Evolutionary conservation across 2,888 invertebrate species (phyloP).

Genomic region (Drosophila anomalipes): DNA sequence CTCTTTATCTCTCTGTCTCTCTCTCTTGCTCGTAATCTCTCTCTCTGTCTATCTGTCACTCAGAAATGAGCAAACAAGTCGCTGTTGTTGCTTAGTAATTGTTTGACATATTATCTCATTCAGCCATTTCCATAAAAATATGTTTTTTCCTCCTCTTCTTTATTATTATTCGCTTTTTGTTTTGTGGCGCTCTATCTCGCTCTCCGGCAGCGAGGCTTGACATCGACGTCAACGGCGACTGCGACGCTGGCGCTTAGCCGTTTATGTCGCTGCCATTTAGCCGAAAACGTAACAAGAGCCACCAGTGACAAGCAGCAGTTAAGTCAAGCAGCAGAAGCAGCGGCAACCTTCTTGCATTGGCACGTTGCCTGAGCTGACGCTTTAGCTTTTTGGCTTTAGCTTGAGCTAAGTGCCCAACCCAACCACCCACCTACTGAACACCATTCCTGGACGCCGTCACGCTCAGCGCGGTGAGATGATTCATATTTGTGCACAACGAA

Average conservation of each 20-base stretch:
- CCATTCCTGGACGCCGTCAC: slow-evolving; percentile 58
- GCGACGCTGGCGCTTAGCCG: slow-evolving; percentile 43
- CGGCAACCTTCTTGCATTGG: slow-evolving; percentile 33
- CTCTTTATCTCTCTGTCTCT: slow-evolving; percentile 22
- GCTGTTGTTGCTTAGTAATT: slow-evolving; percentile 78
- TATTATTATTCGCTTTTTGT: slow-evolving; percentile 39
- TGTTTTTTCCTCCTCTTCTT: slow-evolving; percentile 20
- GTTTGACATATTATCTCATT: slow-evolving; percentile 77
- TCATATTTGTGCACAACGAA: slow-evolving; percentile 64
- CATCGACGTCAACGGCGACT: slow-evolving; percentile 28
- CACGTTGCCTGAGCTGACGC: slow-evolving; percentile 50
- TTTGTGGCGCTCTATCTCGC: slow-evolving; percentile 13
- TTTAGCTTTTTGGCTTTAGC: slow-evolving; percentile 22
- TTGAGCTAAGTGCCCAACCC: slow-evolving; percentile 13
- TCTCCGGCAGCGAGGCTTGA: slow-evolving; percentile 37
- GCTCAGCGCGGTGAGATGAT: slow-evolving; percentile 70
- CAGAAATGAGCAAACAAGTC: slow-evolving; percentile 65
- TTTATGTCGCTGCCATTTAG: slow-evolving; percentile 52
- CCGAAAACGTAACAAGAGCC: slow-evolving; percentile 53
- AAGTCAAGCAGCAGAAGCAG: slow-evolving; percentile 12
- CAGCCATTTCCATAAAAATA: slow-evolving; percentile 64
- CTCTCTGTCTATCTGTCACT: slow-evolving; percentile 14
- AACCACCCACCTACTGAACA: slow-evolving; percentile 46
- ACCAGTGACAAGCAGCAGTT: slow-evolving; percentile 32
- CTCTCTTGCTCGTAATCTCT: slow-evolving; percentile 17